Percentiles rank a stretch among this genome's conserved stretches.
These are phyloP conservation scores for Syngnathus typhle DNA, from an alignment of 2,113 vertebrate species.

Conservation along the genomic window DNA sequence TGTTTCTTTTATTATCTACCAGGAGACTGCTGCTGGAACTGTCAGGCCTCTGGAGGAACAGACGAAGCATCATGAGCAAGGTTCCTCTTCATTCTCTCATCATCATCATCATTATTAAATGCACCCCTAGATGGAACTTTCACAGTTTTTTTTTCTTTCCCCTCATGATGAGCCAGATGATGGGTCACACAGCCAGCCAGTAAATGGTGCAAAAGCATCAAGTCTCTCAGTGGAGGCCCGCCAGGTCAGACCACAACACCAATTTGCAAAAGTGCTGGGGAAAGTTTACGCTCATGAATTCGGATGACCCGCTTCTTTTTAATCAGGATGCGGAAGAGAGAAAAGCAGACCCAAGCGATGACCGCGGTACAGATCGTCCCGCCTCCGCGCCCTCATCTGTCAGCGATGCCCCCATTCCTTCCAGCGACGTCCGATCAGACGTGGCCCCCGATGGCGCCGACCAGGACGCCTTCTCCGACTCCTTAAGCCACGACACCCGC, in stretches of 20 bases:
- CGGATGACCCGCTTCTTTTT: conserved; percentile 12
- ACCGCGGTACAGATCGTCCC: conserved; percentile 15
- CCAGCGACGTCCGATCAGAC: conserved; percentile 29
- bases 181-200: conserved; percentile 22
- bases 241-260: conserved; percentile 36
- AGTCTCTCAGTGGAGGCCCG: conserved; percentile 26
- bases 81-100: not conserved
- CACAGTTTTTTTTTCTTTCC: not conserved
- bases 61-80: conserved; percentile 39
- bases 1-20: not conserved
- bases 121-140: not conserved
- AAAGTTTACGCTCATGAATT: not conserved
- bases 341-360: conserved; percentile 20
- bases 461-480: conserved; percentile 61
- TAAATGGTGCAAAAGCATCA: conserved; percentile 21
- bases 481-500: conserved; percentile 56
- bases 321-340: conserved; percentile 44
- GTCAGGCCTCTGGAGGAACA: conserved; percentile 50
- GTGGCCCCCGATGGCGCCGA: conserved; percentile 34
- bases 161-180: conserved; percentile 17
- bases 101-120: conserved; percentile 1
- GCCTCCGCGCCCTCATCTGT: not conserved
- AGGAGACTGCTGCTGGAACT: conserved; percentile 64
- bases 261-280: not conserved
- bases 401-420: conserved; percentile 17